Base-by-base conservation (phyloP, 2,113 vertebrate species). In the Tetrao urogallus region DNA sequence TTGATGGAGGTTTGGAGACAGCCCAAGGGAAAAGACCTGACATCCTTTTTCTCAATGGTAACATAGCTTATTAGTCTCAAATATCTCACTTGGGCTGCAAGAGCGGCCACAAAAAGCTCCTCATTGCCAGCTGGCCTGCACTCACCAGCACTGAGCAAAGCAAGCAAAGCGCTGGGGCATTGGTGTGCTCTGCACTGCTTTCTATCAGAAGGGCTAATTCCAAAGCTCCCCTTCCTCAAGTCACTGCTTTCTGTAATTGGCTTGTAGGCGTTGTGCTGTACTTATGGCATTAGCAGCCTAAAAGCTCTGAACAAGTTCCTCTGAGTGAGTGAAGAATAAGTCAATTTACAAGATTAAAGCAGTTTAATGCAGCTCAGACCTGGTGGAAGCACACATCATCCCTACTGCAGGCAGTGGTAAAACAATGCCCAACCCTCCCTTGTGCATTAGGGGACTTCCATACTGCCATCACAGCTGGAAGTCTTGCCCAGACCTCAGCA, bases 81-180 rank as follows among this genome's bases (percentile, higher is more conserved):
- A 27, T 72, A 57, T 14, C 10, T 77, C 83, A 57, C 27, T 85
- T 43, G 10, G 40, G n/a, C 40, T 82, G 19, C 36, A 69, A 69
- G 43, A 22, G 36, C 0, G 0, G 45, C 36, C 2, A 0, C 8
- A 54, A 74, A 66, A 57, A 19, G 1, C 6, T 48, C 25, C 10
- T 61, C 71, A 6, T 4, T 2, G 2, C 58, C 69, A n/a, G 38
- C 48, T 83, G 71, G 34, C n/a, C 40, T 47, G 43, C 4, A 1
- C 57, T 58, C 45, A 65, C 20, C 2, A 24, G 8, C 16, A 13
- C 11, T 5, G 18, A 15, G 4, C 27, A 74, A 28, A 14, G 24
- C 24, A 8, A 24, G 13, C 34, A 32, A 42, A 79, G 63, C 13
- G 22, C 48, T 40, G 5, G 64, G 42, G 36, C 18, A 74, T 16